Evolutionary conservation across 2,888 invertebrate genomes (phyloP), one percentile per base, ranked within the genome.

Genomic region (Lasioglossum marginatum): DNA sequence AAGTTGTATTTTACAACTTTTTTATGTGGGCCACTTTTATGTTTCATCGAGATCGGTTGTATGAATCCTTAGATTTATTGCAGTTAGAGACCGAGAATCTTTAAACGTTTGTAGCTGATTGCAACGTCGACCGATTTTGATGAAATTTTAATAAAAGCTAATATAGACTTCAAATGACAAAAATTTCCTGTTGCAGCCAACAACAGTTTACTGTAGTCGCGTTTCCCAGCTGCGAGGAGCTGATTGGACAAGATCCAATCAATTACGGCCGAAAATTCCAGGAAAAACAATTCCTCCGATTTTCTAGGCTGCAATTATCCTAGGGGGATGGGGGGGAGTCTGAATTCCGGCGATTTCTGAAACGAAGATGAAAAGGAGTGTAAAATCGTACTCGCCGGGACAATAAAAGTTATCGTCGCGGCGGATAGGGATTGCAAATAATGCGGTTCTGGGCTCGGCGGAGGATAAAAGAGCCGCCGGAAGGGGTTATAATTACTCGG

Each of bases 401-500:
- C 31, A 27, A 79, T 68, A 48, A 48, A 34, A n/a, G 12, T 68
- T 57, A 70, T 77, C 57, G 45, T 66, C 37, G n/a, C 27, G 19
- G n/a, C 23, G 23, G 23, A 12, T 12, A 27, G 4, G 27, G 57
- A 83, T 71, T 52, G 37, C 40, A 74, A 70, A 60, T 83, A 83
- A 74, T 40, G 14, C 10, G 40, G 31, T 23, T 5, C 19, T 31
- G 10, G 8, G 2, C 12, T 1, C 6, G 52, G 19, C 3, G 4
- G 48, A 16, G 66, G 70, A 72, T 27, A 87, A 83, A 90, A 89
- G 81, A 75, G 85, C 23, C 3, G 8, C 23, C 85, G 77, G 88
- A 84, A 88, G 87, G 85, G 66, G 75, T 87, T 92, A 92, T 93
- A 93, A 93, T 93, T 92, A 92, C 92, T 91, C 85, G 85, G 73